These are phyloP conservation scores for Caloenas nicobarica DNA, from an alignment of 2,113 vertebrate species.

Conservation along the genomic window DNA sequence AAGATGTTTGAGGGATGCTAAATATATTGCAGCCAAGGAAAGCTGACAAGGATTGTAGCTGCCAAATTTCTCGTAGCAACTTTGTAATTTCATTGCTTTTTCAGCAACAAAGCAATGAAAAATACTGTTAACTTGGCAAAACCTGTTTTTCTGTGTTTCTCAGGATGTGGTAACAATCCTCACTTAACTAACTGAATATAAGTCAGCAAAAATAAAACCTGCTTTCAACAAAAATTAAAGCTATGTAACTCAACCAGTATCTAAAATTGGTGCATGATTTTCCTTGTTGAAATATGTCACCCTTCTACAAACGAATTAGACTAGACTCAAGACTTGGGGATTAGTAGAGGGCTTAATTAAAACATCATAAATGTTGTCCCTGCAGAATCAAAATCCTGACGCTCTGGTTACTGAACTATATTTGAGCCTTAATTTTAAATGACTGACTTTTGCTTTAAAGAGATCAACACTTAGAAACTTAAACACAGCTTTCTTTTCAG, in stretches of 20 bases:
- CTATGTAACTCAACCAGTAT: background rate
- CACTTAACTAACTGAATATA: background rate
- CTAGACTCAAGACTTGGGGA: conserved; percentile 19
- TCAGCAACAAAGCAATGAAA: conserved; percentile 20
- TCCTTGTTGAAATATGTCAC: conserved; percentile 15
- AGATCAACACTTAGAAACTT: background rate
- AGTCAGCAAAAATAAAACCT: conserved; percentile 7
- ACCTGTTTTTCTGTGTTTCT: background rate
- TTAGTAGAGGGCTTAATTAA: conserved; percentile 60
- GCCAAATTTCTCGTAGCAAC: conserved; percentile 39
- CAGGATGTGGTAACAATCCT: background rate
- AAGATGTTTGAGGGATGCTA: conserved; percentile 18
- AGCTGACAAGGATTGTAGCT: background rate
- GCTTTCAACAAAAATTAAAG: conserved; percentile 9
- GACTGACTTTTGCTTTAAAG: background rate
- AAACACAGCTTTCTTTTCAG: background rate
- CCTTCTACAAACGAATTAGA: conserved; percentile 8
- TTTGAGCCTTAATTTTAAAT: conserved; percentile 34
- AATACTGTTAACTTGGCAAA: conserved; percentile 25
- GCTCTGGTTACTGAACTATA: background rate
- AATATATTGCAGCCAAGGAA: conserved; percentile 30
- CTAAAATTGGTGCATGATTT: background rate
- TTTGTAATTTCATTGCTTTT: conserved; percentile 31
- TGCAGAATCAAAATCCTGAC: conserved; percentile 45
- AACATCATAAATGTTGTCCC: conserved; percentile 37